These are phyloP conservation scores for Syngnathus scovelli DNA, from an alignment of 2,113 vertebrate species.

Conservation along the genomic window DNA sequence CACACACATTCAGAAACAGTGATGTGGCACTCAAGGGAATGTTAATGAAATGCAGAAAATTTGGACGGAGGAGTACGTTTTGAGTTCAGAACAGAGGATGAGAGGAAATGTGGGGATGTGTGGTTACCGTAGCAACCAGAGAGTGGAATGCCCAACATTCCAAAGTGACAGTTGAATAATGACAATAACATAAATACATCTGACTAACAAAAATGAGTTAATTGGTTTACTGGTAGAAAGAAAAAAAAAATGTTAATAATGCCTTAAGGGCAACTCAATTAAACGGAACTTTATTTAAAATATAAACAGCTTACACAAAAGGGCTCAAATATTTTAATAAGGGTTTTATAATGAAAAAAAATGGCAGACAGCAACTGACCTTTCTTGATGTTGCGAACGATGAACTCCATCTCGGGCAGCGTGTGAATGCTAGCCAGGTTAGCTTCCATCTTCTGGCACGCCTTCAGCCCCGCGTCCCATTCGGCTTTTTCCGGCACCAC, in stretches of 20 bases:
- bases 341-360: too few relatives aligned
- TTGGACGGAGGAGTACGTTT: not conserved
- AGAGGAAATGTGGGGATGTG: not conserved
- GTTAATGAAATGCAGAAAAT: not conserved
- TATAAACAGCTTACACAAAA: too few relatives aligned
- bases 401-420: constrained; percentile 87
- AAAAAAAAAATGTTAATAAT: too few relatives aligned
- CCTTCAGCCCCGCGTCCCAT: constrained; percentile 84
- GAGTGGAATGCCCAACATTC: not conserved
- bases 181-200: not conserved
- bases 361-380: constrained; percentile 21
- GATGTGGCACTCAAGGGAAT: not conserved
- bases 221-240: too few relatives aligned
- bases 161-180: not conserved
- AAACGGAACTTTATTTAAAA: too few relatives aligned
- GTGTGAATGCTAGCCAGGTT: constrained; percentile 93
- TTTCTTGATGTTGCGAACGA: constrained; percentile 81
- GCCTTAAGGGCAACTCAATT: too few relatives aligned
- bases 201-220: too few relatives aligned
- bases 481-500: constrained; percentile 79
- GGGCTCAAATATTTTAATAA: too few relatives aligned
- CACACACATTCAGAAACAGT: not conserved
- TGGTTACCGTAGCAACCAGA: not conserved
- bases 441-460: constrained; percentile 81
- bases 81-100: not conserved